Evolutionary conservation across 92 coral and sea anemone species (phyloP).

Genomic region (Porites cylindrica): DNA sequence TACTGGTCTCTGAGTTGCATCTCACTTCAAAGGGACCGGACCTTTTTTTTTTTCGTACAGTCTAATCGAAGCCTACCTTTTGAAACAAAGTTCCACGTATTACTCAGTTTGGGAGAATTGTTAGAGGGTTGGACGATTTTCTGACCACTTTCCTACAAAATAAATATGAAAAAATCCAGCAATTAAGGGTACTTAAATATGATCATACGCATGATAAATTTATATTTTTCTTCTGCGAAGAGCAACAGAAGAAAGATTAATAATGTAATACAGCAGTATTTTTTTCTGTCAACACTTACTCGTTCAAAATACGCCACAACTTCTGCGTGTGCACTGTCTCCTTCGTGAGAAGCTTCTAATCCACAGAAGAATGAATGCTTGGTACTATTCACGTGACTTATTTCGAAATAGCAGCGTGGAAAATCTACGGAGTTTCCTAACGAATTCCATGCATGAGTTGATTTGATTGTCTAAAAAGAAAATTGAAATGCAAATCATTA

Average conservation of each 20-base stretch:
- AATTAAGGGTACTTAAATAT: too few relatives aligned
- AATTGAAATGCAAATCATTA: too few relatives aligned
- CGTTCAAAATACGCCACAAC: slow-evolving; percentile 18
- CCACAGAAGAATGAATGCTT: slow-evolving; percentile 26
- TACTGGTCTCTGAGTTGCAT: too few relatives aligned
- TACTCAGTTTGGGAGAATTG: neutral
- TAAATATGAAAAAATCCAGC: too few relatives aligned
- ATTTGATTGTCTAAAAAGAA: neutral
- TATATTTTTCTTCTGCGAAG: too few relatives aligned
- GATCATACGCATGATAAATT: too few relatives aligned
- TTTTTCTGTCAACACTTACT: neutral
- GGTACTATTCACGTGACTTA: slow-evolving; percentile 15
- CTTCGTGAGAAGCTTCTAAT: slow-evolving; percentile 16
- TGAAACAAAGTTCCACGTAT: neutral
- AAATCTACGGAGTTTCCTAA: slow-evolving; percentile 16
- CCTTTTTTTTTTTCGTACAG: too few relatives aligned
- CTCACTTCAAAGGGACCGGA: too few relatives aligned
- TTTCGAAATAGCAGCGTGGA: slow-evolving; percentile 16
- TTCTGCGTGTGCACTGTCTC: slow-evolving; percentile 1
- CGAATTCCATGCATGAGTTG: slow-evolving; percentile 27
- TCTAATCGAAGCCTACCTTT: neutral
- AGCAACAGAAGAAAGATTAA: too few relatives aligned
- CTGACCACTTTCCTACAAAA: neutral
- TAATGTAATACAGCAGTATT: too few relatives aligned
- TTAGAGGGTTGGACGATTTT: neutral